phyloP scores from a whole-genome alignment of 2,888 invertebrate genomes.

The Tenthredo mesomela region DNA sequence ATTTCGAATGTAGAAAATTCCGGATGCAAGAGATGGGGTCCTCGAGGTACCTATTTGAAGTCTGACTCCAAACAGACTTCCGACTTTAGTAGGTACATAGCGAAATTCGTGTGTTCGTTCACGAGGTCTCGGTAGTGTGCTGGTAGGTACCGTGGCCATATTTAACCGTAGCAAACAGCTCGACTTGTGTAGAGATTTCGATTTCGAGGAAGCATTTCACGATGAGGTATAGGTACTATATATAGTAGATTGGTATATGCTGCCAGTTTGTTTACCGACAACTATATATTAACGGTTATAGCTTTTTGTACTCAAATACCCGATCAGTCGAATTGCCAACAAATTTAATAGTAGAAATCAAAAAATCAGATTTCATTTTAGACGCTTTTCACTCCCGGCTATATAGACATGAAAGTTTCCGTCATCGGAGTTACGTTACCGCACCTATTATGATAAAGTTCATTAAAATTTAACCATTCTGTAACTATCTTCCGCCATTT shows the following conservation, averaged over 20 bases:
- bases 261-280: constrained; percentile 16
- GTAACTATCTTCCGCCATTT: not conserved
- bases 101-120: constrained; percentile 20
- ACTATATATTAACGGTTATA: constrained; percentile 7
- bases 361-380: not conserved
- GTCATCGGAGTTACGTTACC: not conserved
- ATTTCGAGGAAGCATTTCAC: constrained; percentile 11
- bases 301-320: not conserved
- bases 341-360: not conserved
- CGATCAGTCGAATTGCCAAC: not conserved
- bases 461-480: not conserved
- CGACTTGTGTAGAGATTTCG: constrained; percentile 20
- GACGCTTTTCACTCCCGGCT: not conserved
- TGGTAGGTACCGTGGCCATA: not conserved
- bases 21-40: not conserved
- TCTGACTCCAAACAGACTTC: constrained; percentile 40
- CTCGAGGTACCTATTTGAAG: not conserved
- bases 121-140: not conserved
- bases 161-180: constrained; percentile 35
- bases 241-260: not conserved
- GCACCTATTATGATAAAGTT: not conserved
- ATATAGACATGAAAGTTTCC: not conserved
- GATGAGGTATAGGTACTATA: not conserved
- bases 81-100: not conserved
- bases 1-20: not conserved